Base-by-base conservation (phyloP, 92 coral and sea anemone species). In the Porites cylindrica region DNA sequence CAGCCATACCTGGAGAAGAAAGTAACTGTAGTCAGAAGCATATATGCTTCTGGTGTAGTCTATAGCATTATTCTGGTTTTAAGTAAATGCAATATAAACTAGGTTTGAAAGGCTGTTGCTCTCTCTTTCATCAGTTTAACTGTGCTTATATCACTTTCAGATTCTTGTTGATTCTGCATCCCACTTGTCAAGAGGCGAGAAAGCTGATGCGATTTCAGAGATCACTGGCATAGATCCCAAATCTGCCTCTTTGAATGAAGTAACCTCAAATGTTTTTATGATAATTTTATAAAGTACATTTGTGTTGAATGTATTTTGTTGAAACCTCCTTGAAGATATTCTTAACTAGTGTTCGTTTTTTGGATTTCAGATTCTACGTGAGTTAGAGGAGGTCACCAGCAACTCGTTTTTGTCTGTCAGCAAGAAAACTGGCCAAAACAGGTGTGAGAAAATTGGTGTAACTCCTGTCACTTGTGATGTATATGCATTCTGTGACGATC, bases 171-270 rank as follows among this genome's bases (percentile, higher is more conserved):
- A 88, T 63, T 93, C 98, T 1, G 80, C 58, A 72, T 23, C 71
- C 1, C 53, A 63, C 73, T 61, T 83, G 80, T 83, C 87, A 61
- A 61, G 64, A 64, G 51, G 61, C 63, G 92, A 96, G 76, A 71
- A 66, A 29, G 82, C 77, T 79, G 88, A 89, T 43, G 97, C 96
- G n/a, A 63, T 97, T 20, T 62, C 92, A 18, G 87, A 85, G 52
- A 82, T 97, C 26, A 95, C 98, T 67, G 97, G 98, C 76, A 70
- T 91, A 59, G 88, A 89, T 75, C 63, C 66, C n/a, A 68, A 64
- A 5, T 79, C 90, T 16, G 47, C 90, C 7, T 75, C 75, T n/a
- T 78, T 93, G 21, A 82, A 82, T 65, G 86, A 93, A 88, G 98
- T 94, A 70, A 74, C 13, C 20, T 10, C 14, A 74, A 16, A 7